Conservation (phyloP, 2,888 invertebrate genomes). For the Lutraria lutraria region DNA sequence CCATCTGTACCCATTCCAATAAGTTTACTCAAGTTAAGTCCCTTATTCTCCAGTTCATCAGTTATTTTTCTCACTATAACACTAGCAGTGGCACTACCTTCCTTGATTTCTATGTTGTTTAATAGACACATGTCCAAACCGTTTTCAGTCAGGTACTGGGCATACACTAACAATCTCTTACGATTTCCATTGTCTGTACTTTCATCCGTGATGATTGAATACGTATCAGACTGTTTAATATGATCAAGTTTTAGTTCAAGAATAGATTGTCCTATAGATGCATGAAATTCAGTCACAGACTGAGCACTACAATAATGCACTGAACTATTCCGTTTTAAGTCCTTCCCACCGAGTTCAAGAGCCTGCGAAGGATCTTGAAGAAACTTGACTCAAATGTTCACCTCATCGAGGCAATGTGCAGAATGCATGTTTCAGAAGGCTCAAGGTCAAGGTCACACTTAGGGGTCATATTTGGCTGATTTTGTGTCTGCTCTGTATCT, state of each 20-base stretch:
- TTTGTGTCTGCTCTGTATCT: no score
- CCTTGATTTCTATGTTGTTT: constrained; percentile 48
- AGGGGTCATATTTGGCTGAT: no score
- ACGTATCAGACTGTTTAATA: constrained; percentile 29
- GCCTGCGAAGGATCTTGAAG: no score
- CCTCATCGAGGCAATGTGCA: no score
- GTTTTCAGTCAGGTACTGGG: constrained; percentile 38
- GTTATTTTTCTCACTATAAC: constrained; percentile 43
- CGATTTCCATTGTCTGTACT: constrained; percentile 58
- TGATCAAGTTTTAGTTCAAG: constrained; percentile 33
- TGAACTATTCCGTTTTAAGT: constrained; percentile 13
- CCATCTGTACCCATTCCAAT: constrained; percentile 60
- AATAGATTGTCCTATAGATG: constrained; percentile 41
- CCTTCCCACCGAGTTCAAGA: constrained; percentile 30
- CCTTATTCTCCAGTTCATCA: constrained; percentile 41
- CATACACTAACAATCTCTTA: constrained; percentile 49
- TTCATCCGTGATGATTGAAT: constrained; percentile 52
- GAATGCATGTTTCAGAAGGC: no score
- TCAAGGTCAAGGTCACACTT: no score
- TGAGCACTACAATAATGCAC: neutral
- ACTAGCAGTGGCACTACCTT: constrained; percentile 46
- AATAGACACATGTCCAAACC: constrained; percentile 31
- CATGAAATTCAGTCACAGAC: constrained; percentile 54
- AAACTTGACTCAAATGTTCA: no score
- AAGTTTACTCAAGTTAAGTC: constrained; percentile 43